These are phyloP conservation scores for Hippoglossus hippoglossus DNA, from an alignment of 2,797 vertebrate genomes.

Conservation along the genomic window DNA sequence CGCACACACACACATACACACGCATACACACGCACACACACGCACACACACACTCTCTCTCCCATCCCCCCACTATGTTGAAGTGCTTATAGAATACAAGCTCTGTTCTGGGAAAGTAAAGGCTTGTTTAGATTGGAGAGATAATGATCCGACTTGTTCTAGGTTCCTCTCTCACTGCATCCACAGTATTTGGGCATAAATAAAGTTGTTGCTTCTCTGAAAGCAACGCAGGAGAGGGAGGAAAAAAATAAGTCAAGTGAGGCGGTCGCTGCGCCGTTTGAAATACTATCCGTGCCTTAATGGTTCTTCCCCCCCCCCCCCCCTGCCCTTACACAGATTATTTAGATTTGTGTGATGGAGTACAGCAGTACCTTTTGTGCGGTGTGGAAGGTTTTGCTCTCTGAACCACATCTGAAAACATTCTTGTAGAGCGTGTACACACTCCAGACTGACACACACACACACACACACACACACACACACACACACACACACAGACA, in stretches of 20 bases:
- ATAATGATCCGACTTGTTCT: slow-evolving; percentile 79
- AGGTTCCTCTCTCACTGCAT: slow-evolving; percentile 55
- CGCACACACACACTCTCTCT: neutral
- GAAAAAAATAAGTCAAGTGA: neutral
- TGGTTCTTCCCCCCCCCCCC: slow-evolving; percentile 25
- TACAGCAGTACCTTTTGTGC: slow-evolving; percentile 69
- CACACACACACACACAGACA: slow-evolving; percentile 25
- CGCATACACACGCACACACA: slow-evolving; percentile 20
- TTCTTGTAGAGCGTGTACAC: slow-evolving; percentile 24
- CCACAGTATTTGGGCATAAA: slow-evolving; percentile 67
- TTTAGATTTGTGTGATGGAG: slow-evolving; percentile 73
- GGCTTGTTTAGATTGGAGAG: slow-evolving; percentile 82
- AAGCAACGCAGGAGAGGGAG: slow-evolving; percentile 28
- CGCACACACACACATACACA: slow-evolving; percentile 24
- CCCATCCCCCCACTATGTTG: slow-evolving; percentile 57
- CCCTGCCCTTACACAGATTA: slow-evolving; percentile 52
- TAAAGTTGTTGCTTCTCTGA: slow-evolving; percentile 71
- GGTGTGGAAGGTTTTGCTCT: slow-evolving; percentile 48
- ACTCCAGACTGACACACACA: slow-evolving; percentile 14
- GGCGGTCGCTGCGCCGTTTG: slow-evolving; percentile 57
- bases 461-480: slow-evolving; percentile 31
- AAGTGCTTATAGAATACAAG: slow-evolving; percentile 77
- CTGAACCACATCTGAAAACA: slow-evolving; percentile 58
- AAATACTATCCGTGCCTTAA: slow-evolving; percentile 75
- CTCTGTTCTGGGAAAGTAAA: slow-evolving; percentile 82